phyloP scores from a whole-genome alignment of 2,888 invertebrate genomes.

The Pherbina coryleti region DNA sequence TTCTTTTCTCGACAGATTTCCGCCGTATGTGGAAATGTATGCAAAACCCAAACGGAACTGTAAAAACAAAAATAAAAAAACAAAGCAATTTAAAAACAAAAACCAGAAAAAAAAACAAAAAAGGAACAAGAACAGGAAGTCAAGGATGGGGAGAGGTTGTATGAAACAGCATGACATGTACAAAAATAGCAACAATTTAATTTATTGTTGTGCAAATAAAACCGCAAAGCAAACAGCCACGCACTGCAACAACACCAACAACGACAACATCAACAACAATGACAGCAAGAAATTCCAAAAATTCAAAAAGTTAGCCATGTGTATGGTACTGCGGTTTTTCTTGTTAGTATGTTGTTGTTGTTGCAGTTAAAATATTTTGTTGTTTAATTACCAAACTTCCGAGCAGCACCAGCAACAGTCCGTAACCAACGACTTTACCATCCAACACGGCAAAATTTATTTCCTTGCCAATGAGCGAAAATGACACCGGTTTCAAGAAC shows the following conservation, averaged over 20 bases:
- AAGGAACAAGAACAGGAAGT: background rate
- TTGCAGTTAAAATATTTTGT: background rate
- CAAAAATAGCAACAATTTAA: slow-evolving; percentile 54
- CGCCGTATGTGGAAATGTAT: slow-evolving; percentile 70
- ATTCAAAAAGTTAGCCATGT: background rate
- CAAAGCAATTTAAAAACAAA: slow-evolving; percentile 46
- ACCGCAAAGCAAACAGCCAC: slow-evolving; percentile 28
- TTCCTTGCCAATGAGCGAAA: slow-evolving; percentile 83
- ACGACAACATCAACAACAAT: slow-evolving; percentile 5
- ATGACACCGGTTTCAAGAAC: slow-evolving; percentile 81
- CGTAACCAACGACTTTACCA: slow-evolving; percentile 71
- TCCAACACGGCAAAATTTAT: slow-evolving; percentile 74
- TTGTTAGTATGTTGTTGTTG: slow-evolving; percentile 2
- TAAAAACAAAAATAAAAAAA: no score
- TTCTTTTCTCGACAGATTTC: slow-evolving; percentile 75
- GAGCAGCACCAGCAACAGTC: slow-evolving; percentile 67
- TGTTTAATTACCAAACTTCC: slow-evolving; percentile 71
- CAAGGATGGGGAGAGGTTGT: no score
- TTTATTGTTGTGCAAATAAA: slow-evolving; percentile 48
- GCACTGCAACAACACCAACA: background rate
- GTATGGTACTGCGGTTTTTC: background rate
- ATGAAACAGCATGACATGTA: slow-evolving; percentile 24
- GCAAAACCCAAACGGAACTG: slow-evolving; percentile 72
- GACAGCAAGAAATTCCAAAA: slow-evolving; percentile 22
- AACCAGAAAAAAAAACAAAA: slow-evolving; percentile 31